phyloP scores from a whole-genome alignment of 1,140 invertebrate genomes.

The Rhynchophorus ferrugineus region DNA sequence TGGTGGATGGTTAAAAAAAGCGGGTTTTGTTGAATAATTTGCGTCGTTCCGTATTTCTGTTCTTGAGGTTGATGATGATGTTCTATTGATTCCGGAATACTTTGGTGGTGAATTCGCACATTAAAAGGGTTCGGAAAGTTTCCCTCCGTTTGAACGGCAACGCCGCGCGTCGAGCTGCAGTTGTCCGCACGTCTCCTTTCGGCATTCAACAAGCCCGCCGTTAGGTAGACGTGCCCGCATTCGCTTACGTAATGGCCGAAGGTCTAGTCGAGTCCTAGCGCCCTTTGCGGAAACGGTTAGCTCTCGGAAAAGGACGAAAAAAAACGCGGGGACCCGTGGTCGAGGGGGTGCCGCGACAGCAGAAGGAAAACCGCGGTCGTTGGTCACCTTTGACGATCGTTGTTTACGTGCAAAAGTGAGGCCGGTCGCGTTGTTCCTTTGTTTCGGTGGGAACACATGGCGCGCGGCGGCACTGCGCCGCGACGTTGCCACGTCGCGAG shows the following conservation, averaged over 20 bases:
- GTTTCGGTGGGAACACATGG: constrained; percentile 23
- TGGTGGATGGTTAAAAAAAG: too few species aligned
- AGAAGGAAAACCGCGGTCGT: not conserved
- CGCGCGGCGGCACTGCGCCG: constrained; percentile 11
- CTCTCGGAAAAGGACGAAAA: constrained; percentile 4
- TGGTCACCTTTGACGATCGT: not conserved
- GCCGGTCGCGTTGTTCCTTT: constrained; percentile 21
- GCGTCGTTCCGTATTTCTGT: too few species aligned
- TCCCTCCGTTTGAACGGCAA: constrained; percentile 20
- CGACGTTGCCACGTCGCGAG: constrained; percentile 13
- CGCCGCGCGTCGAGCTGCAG: constrained; percentile 11
- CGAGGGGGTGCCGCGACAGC: not conserved
- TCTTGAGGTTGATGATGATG: too few species aligned
- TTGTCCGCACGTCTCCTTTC: constrained; percentile 20
- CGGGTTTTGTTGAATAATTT: too few species aligned
- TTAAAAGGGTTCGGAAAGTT: too few species aligned
- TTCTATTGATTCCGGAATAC: too few species aligned
- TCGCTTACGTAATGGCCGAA: constrained; percentile 25
- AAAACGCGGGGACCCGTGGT: constrained; percentile 1
- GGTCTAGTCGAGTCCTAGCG: constrained; percentile 2
- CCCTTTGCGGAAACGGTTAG: constrained; percentile 4
- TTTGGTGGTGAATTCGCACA: too few species aligned
- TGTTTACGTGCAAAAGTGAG: constrained; percentile 14
- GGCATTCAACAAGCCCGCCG: constrained; percentile 22
- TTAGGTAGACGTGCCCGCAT: constrained; percentile 17